Evolutionary conservation across 2,113 vertebrate genomes (phyloP).

Genomic region (Athene cunicularia): DNA sequence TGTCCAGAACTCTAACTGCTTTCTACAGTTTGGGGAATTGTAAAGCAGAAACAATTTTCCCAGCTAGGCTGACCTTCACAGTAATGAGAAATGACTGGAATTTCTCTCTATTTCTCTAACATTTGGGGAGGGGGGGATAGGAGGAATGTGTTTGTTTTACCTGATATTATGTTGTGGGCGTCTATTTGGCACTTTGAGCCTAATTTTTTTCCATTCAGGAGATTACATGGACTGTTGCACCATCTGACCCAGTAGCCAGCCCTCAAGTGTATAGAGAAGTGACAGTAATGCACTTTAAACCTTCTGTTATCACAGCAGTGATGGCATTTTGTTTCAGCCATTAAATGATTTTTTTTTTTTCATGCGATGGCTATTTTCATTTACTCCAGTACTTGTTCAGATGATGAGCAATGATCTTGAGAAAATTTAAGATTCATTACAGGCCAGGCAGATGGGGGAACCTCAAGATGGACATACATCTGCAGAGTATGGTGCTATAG

Average conservation of each 20-base stretch:
- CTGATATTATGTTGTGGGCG: constrained; percentile 74
- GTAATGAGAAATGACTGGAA: constrained; percentile 87
- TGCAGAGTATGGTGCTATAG: background rate
- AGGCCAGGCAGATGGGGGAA: background rate
- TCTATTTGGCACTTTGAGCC: constrained; percentile 78
- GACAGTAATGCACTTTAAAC: constrained; percentile 80
- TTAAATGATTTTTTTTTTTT: constrained; percentile 64
- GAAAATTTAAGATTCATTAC: constrained; percentile 30
- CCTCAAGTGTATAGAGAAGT: constrained; percentile 70
- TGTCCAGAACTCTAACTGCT: constrained; percentile 86
- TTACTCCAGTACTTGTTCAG: constrained; percentile 57
- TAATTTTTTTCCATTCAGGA: constrained; percentile 81
- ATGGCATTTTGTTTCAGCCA: constrained; percentile 73
- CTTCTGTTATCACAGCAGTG: constrained; percentile 75
- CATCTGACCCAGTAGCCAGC: constrained; percentile 83
- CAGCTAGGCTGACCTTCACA: constrained; percentile 86
- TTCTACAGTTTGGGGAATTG: constrained; percentile 87
- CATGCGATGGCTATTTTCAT: constrained; percentile 67
- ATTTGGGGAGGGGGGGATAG: constrained; percentile 57
- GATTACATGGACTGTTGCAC: constrained; percentile 89
- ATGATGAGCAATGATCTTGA: constrained; percentile 36
- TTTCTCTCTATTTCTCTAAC: constrained; percentile 81
- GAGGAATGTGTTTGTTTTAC: constrained; percentile 80
- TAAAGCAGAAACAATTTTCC: constrained; percentile 89
- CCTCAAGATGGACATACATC: background rate